Percentiles rank a stretch among this genome's conserved stretches.
Evolutionary conservation across 2,888 invertebrate species (phyloP).

Genomic region (Hecatera dysodea): DNA sequence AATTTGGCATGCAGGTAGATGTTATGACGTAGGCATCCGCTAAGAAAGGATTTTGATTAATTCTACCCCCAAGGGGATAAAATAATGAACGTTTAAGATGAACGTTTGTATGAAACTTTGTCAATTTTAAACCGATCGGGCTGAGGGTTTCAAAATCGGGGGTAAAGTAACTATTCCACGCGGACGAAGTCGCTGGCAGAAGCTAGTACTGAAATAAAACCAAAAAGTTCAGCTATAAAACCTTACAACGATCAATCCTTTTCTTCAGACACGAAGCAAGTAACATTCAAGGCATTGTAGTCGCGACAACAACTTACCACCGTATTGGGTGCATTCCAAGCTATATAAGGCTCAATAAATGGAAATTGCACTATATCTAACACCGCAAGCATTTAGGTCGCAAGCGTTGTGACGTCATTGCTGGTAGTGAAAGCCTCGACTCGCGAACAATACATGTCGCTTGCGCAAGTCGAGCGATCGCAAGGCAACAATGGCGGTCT

Average conservation of each 20-base stretch:
- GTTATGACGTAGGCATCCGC: too few relatives aligned
- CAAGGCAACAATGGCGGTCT: conserved; percentile 87
- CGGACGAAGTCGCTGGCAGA: too few relatives aligned
- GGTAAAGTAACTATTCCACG: too few relatives aligned
- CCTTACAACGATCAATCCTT: conserved; percentile 45
- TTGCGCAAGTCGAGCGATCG: conserved; percentile 87
- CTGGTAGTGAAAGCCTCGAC: conserved; percentile 85
- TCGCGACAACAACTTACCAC: conserved; percentile 70
- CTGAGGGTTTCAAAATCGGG: too few relatives aligned
- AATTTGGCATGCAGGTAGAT: too few relatives aligned
- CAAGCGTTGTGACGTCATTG: conserved; percentile 82
- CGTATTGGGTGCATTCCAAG: conserved; percentile 73
- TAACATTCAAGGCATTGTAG: conserved; percentile 64
- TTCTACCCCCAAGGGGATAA: too few relatives aligned
- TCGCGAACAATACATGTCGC: conserved; percentile 87
- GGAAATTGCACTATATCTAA: conserved; percentile 85
- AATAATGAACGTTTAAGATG: too few relatives aligned
- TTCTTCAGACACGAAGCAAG: conserved; percentile 66
- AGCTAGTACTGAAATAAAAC: conserved; percentile 38
- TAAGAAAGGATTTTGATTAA: too few relatives aligned
- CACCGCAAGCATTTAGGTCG: conserved; percentile 84
- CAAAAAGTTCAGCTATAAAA: conserved; percentile 38
- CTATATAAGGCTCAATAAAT: conserved; percentile 80
- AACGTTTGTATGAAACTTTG: too few relatives aligned
- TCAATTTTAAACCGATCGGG: too few relatives aligned